These are phyloP conservation scores for Serinus canaria DNA, from an alignment of 2,113 vertebrate genomes.

Conservation along the genomic window DNA sequence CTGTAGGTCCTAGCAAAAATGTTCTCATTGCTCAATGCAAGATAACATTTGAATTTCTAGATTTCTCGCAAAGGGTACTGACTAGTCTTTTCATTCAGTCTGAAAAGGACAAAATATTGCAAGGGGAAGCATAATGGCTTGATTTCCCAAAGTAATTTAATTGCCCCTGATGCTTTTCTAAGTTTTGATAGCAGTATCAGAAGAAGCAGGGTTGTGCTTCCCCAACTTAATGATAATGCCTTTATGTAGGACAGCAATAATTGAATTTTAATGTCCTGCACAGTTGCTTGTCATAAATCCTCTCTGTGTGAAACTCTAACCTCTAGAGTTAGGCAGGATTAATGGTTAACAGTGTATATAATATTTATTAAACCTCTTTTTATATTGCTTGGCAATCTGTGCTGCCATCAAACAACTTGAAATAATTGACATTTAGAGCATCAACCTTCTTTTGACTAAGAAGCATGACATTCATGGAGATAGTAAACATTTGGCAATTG, in stretches of 20 bases:
- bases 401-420: slow-evolving; percentile 76
- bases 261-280: slow-evolving; percentile 72
- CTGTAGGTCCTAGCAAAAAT: neutral
- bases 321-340: slow-evolving; percentile 64
- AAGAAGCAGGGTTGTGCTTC: slow-evolving; percentile 46
- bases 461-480: slow-evolving; percentile 81
- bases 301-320: slow-evolving; percentile 66
- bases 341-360: slow-evolving; percentile 74
- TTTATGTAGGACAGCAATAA: slow-evolving; percentile 63
- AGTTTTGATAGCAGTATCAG: slow-evolving; percentile 27
- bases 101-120: slow-evolving; percentile 22
- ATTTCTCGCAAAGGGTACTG: neutral
- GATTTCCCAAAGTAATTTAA: slow-evolving; percentile 57
- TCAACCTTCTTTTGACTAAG: slow-evolving; percentile 76
- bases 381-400: slow-evolving; percentile 75
- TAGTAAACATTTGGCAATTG: slow-evolving; percentile 82
- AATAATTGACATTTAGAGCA: slow-evolving; percentile 82
- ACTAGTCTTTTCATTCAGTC: neutral
- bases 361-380: slow-evolving; percentile 79
- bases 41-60: neutral
- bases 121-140: slow-evolving; percentile 12
- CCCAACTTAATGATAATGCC: slow-evolving; percentile 41
- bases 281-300: slow-evolving; percentile 69
- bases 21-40: neutral
- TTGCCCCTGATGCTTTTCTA: slow-evolving; percentile 8